Conservation (phyloP, 2,113 vertebrate species). For the Gobius niger region DNA sequence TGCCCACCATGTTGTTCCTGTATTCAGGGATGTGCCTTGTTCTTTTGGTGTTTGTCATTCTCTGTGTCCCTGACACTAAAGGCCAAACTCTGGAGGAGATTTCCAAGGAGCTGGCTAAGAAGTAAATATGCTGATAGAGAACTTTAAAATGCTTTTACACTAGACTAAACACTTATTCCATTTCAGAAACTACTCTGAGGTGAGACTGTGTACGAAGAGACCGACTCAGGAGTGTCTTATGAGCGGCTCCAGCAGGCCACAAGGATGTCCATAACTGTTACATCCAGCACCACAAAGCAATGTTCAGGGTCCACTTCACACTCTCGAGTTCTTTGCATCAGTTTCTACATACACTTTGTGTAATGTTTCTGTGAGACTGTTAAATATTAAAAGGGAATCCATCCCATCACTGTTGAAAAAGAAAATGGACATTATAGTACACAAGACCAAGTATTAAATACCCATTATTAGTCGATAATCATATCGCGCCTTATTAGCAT, state of each 20-base stretch:
- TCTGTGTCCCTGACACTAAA: constrained; percentile 91
- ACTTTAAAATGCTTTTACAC: neutral
- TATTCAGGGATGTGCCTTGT: constrained; percentile 88
- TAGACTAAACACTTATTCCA: neutral
- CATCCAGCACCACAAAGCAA: neutral
- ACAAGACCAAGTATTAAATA: too few relatives aligned
- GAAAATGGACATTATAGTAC: neutral
- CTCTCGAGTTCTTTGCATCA: neutral
- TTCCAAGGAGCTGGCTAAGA: constrained; percentile 87
- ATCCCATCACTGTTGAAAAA: neutral
- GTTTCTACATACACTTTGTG: neutral
- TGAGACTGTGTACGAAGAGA: constrained; percentile 43
- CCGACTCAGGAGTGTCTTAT: constrained; percentile 40
- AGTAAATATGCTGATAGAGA: constrained; percentile 73
- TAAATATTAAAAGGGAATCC: neutral
- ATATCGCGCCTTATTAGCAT: neutral
- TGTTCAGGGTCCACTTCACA: constrained; percentile 36
- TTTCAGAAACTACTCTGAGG: constrained; percentile 65
- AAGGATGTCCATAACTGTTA: neutral
- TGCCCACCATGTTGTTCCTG: constrained; percentile 88
- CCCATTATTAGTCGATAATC: neutral
- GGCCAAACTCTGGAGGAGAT: constrained; percentile 92
- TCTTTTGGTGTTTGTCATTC: constrained; percentile 84
- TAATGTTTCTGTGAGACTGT: neutral
- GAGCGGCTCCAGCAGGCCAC: constrained; percentile 6